Evolutionary conservation across 2,888 invertebrate genomes (phyloP).

Genomic region (Labia minor): DNA sequence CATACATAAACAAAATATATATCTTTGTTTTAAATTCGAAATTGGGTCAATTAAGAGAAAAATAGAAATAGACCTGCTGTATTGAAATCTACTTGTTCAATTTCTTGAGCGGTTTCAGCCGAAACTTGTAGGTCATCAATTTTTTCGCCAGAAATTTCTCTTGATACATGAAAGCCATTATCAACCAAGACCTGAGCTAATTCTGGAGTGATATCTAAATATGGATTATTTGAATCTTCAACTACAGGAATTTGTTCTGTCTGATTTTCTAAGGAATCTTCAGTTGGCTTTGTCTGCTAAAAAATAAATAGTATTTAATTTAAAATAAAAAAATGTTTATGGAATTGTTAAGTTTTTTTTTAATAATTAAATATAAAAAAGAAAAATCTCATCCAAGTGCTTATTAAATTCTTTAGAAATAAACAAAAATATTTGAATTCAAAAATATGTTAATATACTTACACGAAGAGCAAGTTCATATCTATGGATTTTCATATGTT

Average conservation of each 20-base stretch:
- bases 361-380: too few species aligned
- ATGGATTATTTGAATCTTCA: background rate
- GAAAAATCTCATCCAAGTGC: background rate
- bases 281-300: background rate
- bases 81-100: too few species aligned
- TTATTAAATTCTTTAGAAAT: background rate
- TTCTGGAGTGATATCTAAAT: background rate
- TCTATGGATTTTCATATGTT: constrained; percentile 53
- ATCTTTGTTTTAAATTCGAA: too few species aligned
- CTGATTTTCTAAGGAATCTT: background rate
- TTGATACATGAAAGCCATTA: too few species aligned
- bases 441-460: background rate
- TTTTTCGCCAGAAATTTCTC: too few species aligned
- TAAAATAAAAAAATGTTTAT: background rate
- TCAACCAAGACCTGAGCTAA: background rate
- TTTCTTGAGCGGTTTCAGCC: too few species aligned
- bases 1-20: too few species aligned
- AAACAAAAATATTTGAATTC: background rate
- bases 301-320: too few species aligned
- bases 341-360: constrained; percentile 4
- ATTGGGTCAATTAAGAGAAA: too few species aligned
- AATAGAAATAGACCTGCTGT: too few species aligned
- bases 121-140: too few species aligned
- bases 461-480: constrained; percentile 38
- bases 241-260: background rate